phyloP scores from a whole-genome alignment of 2,113 vertebrate genomes.

The Eolophus roseicapilla region DNA sequence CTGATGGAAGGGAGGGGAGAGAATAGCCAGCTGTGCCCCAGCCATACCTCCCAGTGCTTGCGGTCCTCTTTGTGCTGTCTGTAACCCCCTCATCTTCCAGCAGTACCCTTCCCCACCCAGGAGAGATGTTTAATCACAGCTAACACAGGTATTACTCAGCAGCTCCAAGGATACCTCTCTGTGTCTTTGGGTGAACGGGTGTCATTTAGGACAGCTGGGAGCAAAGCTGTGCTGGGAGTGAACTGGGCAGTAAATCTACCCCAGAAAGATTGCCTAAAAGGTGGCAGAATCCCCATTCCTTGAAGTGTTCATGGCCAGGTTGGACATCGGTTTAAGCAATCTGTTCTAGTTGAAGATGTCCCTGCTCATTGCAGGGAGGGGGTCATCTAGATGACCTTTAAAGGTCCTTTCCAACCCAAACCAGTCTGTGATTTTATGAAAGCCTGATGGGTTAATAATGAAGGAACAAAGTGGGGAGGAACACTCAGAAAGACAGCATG shows the following conservation, averaged over 20 bases:
- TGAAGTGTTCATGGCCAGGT: background rate
- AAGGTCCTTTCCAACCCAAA: background rate
- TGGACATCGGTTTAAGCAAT: background rate
- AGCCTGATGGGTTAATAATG: background rate
- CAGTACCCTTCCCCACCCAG: background rate
- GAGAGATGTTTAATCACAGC: background rate
- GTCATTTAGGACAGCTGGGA: background rate
- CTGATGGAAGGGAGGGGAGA: background rate
- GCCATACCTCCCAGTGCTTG: background rate
- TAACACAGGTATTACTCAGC: background rate
- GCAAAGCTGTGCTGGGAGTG: background rate
- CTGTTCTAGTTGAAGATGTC: background rate
- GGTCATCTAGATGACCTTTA: background rate
- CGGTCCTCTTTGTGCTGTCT: background rate
- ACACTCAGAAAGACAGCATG: background rate
- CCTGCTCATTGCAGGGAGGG: background rate
- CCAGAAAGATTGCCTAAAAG: background rate
- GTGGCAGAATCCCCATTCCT: background rate
- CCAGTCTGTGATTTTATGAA: background rate
- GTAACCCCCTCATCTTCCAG: background rate
- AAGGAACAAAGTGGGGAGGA: background rate
- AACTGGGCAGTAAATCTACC: background rate
- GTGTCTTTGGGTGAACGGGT: fast-evolving
- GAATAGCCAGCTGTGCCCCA: background rate
- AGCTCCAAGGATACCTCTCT: background rate